A percentile compares a stretch with the other conserved stretches of the same genome.
phyloP scores from a whole-genome alignment of 2,888 invertebrate species.

The Poecilus cupreus region DNA sequence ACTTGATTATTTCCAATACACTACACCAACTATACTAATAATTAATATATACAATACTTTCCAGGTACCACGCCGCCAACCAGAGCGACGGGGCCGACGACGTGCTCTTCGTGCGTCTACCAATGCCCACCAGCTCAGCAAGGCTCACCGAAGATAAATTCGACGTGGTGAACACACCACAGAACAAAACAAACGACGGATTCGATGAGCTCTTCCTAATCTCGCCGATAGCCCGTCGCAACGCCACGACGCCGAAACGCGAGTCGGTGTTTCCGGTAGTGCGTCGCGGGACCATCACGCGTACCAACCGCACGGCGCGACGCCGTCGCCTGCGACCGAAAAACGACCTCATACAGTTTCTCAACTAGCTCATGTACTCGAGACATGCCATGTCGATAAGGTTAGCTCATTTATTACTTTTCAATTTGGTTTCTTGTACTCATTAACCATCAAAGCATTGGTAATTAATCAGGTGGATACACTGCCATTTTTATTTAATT shows the following conservation, averaged over 20 bases:
- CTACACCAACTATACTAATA: too few species aligned
- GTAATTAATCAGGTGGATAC: background rate
- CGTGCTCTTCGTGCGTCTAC: conserved; percentile 69
- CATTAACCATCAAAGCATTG: background rate
- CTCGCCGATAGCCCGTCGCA: conserved; percentile 11
- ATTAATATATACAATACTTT: too few species aligned
- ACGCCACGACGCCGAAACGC: conserved; percentile 48
- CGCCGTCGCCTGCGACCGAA: conserved; percentile 47
- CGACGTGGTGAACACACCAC: conserved; percentile 37
- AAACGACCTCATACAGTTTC: conserved; percentile 8
- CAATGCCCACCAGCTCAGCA: conserved; percentile 66
- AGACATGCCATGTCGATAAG: background rate
- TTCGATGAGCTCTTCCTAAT: conserved; percentile 53
- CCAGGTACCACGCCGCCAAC: conserved; percentile 70
- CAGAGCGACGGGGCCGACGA: conserved; percentile 68
- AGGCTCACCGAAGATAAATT: conserved; percentile 41
- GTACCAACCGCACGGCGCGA: conserved; percentile 67
- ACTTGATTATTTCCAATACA: too few species aligned
- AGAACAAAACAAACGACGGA: conserved; percentile 29
- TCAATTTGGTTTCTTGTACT: conserved; percentile 10
- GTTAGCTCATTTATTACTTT: background rate
- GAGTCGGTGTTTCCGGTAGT: conserved; percentile 63
- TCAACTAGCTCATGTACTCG: background rate
- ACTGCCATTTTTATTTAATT: background rate
- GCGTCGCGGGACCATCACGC: conserved; percentile 68